Evolutionary conservation across 2,113 vertebrate species (phyloP).

Genomic region (Orientallactaga bullata): DNA sequence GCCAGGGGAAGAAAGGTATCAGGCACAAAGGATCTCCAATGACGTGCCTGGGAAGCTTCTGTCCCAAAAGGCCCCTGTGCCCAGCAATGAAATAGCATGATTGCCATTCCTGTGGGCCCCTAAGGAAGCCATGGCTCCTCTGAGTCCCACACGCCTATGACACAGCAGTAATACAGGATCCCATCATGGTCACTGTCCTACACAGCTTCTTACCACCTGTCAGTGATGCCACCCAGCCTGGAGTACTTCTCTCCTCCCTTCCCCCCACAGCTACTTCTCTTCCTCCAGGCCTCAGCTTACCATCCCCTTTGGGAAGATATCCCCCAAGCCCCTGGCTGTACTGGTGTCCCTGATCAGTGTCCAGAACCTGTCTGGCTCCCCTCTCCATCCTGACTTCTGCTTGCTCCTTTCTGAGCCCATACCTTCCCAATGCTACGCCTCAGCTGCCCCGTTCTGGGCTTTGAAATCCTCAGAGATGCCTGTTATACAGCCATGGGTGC

Average conservation of each 20-base stretch:
- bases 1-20: neutral
- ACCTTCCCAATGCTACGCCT: neutral
- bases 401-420: neutral
- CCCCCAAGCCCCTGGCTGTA: accelerated
- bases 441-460: neutral
- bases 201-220: neutral
- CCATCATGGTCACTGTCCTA: neutral
- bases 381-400: neutral
- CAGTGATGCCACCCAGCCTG: neutral
- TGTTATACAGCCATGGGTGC: neutral
- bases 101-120: neutral
- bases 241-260: neutral
- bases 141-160: accelerated
- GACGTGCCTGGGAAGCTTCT: neutral
- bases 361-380: neutral
- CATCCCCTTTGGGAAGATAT: neutral
- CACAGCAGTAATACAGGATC: neutral
- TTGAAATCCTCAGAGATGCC: neutral
- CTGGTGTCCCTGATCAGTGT: neutral
- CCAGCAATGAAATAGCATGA: neutral
- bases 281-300: neutral
- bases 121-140: neutral
- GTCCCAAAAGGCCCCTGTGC: neutral
- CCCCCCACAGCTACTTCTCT: neutral
- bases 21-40: neutral